A percentile compares a stretch with the other conserved stretches of the same genome.
phyloP scores from a whole-genome alignment of 2,888 invertebrate species.

The Resseliella maxima region DNA sequence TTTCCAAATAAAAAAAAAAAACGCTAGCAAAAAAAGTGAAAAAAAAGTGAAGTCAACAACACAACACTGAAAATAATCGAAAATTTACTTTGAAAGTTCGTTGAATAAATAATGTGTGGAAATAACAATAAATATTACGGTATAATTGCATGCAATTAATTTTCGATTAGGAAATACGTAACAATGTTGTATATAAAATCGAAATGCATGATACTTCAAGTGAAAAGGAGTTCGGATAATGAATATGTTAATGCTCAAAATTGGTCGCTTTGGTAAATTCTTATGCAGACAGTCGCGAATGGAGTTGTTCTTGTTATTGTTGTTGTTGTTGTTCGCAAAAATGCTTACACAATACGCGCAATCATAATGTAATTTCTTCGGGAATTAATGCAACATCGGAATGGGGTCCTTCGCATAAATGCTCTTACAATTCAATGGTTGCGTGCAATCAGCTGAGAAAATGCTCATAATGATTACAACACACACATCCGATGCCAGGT shows the following conservation, averaged over 20 bases:
- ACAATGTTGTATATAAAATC: not conserved
- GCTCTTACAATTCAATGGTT: not conserved
- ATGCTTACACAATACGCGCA: not conserved
- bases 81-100: conserved; percentile 42
- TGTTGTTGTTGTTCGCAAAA: too few species aligned
- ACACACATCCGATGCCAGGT: not conserved
- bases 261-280: not conserved
- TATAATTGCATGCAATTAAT: conserved; percentile 42
- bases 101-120: conserved; percentile 53
- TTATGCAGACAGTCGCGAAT: not conserved
- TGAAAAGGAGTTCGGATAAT: conserved; percentile 13
- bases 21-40: not conserved
- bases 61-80: not conserved
- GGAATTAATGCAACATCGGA: conserved; percentile 2
- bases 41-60: not conserved
- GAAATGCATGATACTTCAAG: not conserved
- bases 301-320: too few species aligned
- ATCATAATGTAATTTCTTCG: not conserved
- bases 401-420: not conserved
- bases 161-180: conserved; percentile 46
- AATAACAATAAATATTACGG: conserved; percentile 39
- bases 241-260: conserved; percentile 20
- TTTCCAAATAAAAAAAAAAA: not conserved
- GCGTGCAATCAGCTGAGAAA: conserved; percentile 36
- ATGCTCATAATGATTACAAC: conserved; percentile 12